These are phyloP conservation scores for Drosophila koepferae DNA, from an alignment of 2,888 invertebrate species.

Conservation along the genomic window DNA sequence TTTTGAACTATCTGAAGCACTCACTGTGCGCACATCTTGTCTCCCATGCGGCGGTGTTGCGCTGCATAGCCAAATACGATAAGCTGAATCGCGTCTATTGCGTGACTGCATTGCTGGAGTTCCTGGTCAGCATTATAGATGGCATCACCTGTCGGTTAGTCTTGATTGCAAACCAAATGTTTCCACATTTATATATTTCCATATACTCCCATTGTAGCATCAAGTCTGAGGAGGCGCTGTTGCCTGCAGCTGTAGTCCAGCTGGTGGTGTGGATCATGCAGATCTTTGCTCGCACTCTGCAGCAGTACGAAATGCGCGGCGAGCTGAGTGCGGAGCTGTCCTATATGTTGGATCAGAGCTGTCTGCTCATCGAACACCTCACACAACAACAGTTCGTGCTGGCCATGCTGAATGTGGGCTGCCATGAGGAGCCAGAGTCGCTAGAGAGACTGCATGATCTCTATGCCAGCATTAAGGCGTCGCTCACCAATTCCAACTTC, in stretches of 20 bases:
- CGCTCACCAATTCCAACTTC: conserved; percentile 80
- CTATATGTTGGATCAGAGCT: conserved; percentile 90
- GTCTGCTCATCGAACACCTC: conserved; percentile 89
- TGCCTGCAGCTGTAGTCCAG: conserved; percentile 93
- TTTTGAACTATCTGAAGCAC: conserved; percentile 96
- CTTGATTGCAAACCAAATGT: background rate
- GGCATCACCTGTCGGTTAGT: conserved; percentile 86
- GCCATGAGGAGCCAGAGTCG: conserved; percentile 91
- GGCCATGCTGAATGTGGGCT: conserved; percentile 93
- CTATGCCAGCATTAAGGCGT: conserved; percentile 86
- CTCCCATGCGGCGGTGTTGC: conserved; percentile 95
- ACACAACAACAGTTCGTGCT: conserved; percentile 91
- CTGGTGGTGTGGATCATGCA: conserved; percentile 93
- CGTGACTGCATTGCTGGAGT: conserved; percentile 93
- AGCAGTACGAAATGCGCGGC: conserved; percentile 79
- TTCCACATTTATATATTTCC: background rate
- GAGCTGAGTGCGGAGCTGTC: conserved; percentile 83
- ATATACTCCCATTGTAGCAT: conserved; percentile 86
- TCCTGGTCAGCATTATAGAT: conserved; percentile 90
- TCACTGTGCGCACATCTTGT: conserved; percentile 95
- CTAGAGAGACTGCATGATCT: conserved; percentile 89
- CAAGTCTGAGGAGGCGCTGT: conserved; percentile 94
- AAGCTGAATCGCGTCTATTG: conserved; percentile 95
- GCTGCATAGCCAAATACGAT: conserved; percentile 95
- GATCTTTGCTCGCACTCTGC: conserved; percentile 86